phyloP scores from a whole-genome alignment of 2,797 vertebrate genomes.

The Falco biarmicus region DNA sequence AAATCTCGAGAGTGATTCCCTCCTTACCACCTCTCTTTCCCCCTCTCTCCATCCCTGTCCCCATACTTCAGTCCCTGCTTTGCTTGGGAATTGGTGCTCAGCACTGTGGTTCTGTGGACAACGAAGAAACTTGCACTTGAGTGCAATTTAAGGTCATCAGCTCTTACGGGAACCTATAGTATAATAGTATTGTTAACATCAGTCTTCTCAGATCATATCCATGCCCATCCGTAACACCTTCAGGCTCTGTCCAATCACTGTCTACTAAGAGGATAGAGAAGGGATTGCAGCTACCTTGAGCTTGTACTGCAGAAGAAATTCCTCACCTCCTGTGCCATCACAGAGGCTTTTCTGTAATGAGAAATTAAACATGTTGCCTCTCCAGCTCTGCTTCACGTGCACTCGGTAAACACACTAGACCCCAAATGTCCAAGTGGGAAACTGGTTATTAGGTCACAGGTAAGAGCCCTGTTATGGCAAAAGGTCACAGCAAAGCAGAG shows the following conservation, averaged over 20 bases:
- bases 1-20: neutral
- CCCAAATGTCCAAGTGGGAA: neutral
- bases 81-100: neutral
- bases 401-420: neutral
- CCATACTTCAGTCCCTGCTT: neutral
- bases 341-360: neutral
- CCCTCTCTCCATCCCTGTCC: neutral
- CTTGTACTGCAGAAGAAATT: neutral
- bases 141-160: neutral
- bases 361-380: neutral
- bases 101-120: neutral
- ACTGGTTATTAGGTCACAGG: neutral
- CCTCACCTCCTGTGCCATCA: neutral
- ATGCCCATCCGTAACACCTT: neutral
- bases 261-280: neutral
- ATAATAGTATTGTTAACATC: neutral
- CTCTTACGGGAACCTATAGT: neutral
- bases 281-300: neutral
- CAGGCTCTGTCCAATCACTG: neutral
- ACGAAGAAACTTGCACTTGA: rapidly evolving
- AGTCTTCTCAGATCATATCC: neutral
- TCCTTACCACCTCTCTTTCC: neutral
- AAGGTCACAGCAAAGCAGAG: neutral
- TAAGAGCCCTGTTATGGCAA: neutral
- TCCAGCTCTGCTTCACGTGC: neutral